These are phyloP conservation scores for Notiomystis cincta DNA, from an alignment of 2,113 vertebrate species.

Conservation along the genomic window DNA sequence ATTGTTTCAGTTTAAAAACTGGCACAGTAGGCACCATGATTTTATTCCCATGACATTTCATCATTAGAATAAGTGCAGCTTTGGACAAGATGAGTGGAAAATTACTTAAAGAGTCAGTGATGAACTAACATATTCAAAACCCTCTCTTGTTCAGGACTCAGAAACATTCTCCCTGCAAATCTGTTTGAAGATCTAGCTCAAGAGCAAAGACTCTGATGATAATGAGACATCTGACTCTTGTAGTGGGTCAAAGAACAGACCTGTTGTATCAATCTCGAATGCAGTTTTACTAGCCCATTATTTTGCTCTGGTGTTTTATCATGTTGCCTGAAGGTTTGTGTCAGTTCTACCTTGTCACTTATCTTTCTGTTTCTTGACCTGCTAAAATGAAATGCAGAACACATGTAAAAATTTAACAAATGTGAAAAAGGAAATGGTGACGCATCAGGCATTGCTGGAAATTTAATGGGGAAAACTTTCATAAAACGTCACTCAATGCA, in stretches of 20 bases:
- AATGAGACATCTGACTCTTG: background rate
- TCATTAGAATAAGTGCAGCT: background rate
- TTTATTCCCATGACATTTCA: background rate
- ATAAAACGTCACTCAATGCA: background rate
- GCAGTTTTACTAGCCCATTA: background rate
- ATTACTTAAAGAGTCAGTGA: background rate
- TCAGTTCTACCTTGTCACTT: background rate
- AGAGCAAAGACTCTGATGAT: background rate
- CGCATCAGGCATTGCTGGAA: background rate
- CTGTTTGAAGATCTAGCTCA: background rate
- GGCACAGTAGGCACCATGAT: background rate
- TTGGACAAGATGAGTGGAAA: background rate
- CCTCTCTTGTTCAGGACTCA: background rate
- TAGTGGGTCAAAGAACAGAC: background rate
- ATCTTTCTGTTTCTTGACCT: background rate
- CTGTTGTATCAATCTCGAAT: background rate
- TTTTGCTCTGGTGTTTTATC: background rate
- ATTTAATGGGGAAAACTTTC: background rate
- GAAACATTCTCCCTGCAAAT: background rate
- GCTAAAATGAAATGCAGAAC: slow-evolving; percentile 4
- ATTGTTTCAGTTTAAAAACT: background rate
- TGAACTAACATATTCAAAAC: background rate
- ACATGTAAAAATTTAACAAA: background rate
- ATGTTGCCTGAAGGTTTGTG: background rate
- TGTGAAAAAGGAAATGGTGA: background rate